A percentile compares a stretch with the other conserved stretches of the same genome.
Evolutionary conservation across 2,888 invertebrate species (phyloP).

Genomic region (Hydropsyche betteni): DNA sequence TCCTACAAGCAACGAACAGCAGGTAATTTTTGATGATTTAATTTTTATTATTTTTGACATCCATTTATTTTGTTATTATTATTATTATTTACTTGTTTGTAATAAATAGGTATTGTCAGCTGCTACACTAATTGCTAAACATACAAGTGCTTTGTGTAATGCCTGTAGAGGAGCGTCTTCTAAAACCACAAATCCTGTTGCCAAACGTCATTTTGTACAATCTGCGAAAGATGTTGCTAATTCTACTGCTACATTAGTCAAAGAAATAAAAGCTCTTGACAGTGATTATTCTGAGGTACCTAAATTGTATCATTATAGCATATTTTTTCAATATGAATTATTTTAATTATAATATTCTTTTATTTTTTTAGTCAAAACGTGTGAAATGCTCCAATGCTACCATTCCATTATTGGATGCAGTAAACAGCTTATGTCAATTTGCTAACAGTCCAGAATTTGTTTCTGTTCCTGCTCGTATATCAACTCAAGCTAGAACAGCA

Average conservation of each 20-base stretch:
- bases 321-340: neutral
- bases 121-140: slow-evolving; percentile 93
- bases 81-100: neutral
- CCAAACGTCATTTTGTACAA: slow-evolving; percentile 96
- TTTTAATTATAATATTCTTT: neutral
- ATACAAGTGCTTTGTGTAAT: slow-evolving; percentile 95
- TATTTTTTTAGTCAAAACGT: slow-evolving; percentile 66
- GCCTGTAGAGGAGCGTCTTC: slow-evolving; percentile 93
- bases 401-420: slow-evolving; percentile 86
- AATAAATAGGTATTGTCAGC: slow-evolving; percentile 78
- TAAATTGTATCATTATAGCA: neutral
- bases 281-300: slow-evolving; percentile 79
- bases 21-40: slow-evolving; percentile 57
- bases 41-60: neutral
- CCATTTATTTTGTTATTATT: neutral
- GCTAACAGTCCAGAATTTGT: slow-evolving; percentile 95
- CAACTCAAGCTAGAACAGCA: slow-evolving; percentile 79
- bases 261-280: slow-evolving; percentile 92
- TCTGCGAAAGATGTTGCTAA: slow-evolving; percentile 97
- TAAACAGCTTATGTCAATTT: slow-evolving; percentile 90
- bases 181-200: slow-evolving; percentile 88
- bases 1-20: slow-evolving; percentile 78
- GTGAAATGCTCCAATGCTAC: slow-evolving; percentile 81
- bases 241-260: slow-evolving; percentile 92
- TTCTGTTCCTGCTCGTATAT: slow-evolving; percentile 90